A percentile compares a stretch with the other conserved stretches of the same genome.
Evolutionary conservation across 2,888 invertebrate species (phyloP).

Genomic region (Cerceris ruficornis): DNA sequence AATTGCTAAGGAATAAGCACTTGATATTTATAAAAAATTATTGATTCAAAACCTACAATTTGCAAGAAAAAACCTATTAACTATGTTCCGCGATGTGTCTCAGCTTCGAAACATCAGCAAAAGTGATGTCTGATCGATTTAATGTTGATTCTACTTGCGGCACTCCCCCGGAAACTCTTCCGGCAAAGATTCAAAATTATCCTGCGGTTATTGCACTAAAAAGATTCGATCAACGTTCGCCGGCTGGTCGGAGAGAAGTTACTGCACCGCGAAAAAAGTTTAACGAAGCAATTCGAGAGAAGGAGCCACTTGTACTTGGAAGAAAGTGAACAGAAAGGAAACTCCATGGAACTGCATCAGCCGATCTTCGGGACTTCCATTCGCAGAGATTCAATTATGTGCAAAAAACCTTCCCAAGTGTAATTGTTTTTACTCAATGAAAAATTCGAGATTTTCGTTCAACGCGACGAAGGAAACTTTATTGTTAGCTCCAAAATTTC

Average conservation of each 20-base stretch:
- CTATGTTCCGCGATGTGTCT: no score
- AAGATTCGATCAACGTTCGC: conserved; percentile 10
- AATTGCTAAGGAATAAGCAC: no score
- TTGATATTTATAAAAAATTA: no score
- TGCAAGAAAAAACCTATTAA: no score
- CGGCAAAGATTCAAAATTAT: no score
- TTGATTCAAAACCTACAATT: no score
- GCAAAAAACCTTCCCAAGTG: conserved; percentile 25
- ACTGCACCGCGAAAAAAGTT: conserved; percentile 38
- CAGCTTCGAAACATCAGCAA: no score
- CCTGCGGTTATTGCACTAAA: neutral
- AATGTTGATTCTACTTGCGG: no score
- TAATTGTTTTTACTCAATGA: conserved; percentile 36
- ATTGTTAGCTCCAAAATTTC: no score
- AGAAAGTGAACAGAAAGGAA: conserved; percentile 31
- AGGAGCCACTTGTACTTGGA: conserved; percentile 24
- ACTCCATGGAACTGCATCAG: conserved; percentile 1
- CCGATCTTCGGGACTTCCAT: conserved; percentile 23
- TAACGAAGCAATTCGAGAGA: conserved; percentile 56
- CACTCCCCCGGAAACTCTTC: no score
- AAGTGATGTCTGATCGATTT: no score
- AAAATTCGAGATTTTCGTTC: neutral
- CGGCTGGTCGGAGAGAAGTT: neutral
- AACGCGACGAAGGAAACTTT: no score
- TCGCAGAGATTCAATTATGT: conserved; percentile 41